Conservation (phyloP, 2,797 vertebrate species). For the Sebastes matsubarae region DNA sequence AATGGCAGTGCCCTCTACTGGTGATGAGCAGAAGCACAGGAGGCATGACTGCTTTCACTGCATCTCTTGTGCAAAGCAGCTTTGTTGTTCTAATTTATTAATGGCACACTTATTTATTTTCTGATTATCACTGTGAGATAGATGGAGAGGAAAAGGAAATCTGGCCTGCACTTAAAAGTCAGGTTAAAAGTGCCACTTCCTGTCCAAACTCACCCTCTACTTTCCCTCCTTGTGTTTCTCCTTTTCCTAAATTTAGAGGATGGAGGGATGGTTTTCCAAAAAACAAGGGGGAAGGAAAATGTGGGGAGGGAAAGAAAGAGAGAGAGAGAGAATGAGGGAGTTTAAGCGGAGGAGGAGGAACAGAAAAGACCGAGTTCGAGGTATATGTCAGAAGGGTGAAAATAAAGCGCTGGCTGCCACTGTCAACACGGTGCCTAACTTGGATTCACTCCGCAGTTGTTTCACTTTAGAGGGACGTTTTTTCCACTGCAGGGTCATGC, state of each 20-base stretch:
- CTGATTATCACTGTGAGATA: background rate
- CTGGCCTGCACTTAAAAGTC: background rate
- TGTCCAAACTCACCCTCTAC: background rate
- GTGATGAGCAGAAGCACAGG: constrained; percentile 34
- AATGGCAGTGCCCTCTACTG: constrained; percentile 68
- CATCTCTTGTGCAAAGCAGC: background rate
- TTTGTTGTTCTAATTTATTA: background rate
- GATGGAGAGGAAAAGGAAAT: background rate
- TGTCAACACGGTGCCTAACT: constrained; percentile 29
- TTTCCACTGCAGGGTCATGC: constrained; percentile 30
- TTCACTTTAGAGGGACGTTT: constrained; percentile 1
- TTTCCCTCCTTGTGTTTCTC: background rate
- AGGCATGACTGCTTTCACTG: background rate
- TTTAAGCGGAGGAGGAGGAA: background rate
- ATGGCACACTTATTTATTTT: background rate
- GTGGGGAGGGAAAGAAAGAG: constrained; percentile 6
- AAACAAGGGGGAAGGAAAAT: constrained; percentile 16
- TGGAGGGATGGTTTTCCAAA: background rate
- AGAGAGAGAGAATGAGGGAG: background rate
- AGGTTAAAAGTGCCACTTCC: background rate
- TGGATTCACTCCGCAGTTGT: background rate
- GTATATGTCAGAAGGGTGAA: constrained; percentile 24
- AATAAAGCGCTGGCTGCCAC: constrained; percentile 37
- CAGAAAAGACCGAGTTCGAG: constrained; percentile 1
- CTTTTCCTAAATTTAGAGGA: constrained; percentile 19